phyloP scores from a whole-genome alignment of 2,113 vertebrate species.

The Dromiciops gliroides region DNA sequence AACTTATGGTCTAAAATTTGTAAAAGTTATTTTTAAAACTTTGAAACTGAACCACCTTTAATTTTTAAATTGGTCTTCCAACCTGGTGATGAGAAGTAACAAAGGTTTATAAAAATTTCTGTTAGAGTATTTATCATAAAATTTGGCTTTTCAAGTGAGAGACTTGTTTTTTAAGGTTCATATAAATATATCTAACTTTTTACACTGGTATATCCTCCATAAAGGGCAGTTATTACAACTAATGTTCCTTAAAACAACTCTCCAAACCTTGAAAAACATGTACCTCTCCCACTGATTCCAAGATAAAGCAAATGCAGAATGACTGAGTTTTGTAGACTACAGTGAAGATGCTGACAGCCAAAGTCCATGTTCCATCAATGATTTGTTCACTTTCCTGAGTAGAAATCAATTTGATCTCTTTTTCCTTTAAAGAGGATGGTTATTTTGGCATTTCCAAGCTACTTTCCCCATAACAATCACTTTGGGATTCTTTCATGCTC shows the following conservation, averaged over 20 bases:
- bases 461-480: neutral
- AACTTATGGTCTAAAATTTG: neutral
- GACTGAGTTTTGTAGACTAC: constrained; percentile 1
- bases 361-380: neutral
- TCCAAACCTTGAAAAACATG: constrained; percentile 1
- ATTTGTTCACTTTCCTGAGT: constrained; percentile 2
- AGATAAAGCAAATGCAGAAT: neutral
- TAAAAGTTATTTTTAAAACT: neutral
- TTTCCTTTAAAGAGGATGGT: constrained; percentile 39
- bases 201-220: neutral
- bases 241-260: neutral
- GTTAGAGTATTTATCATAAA: neutral
- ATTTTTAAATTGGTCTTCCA: neutral
- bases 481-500: neutral
- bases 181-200: neutral
- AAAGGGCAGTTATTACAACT: neutral
- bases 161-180: constrained; percentile 38
- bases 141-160: neutral
- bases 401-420: neutral
- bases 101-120: neutral
- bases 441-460: neutral
- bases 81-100: neutral
- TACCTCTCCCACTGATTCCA: neutral
- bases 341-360: neutral
- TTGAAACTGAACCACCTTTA: neutral